Evolutionary conservation across 2,113 vertebrate species (phyloP).

Genomic region (Xerus inauris): DNA sequence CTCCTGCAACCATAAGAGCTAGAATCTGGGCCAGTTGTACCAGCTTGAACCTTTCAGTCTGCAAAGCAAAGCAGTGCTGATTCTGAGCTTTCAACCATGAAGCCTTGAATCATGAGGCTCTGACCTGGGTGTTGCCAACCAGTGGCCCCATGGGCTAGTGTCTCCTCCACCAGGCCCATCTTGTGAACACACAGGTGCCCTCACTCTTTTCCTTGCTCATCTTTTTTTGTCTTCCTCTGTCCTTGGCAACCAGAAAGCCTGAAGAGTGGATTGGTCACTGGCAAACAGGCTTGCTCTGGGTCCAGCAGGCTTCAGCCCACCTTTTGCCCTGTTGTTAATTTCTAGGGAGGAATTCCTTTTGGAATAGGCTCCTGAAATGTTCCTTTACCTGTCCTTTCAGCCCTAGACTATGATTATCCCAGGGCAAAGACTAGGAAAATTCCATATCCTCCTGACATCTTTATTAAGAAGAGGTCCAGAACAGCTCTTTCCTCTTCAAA

Average conservation of each 20-base stretch:
- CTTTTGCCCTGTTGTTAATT: background rate
- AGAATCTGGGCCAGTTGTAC: background rate
- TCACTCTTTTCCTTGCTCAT: background rate
- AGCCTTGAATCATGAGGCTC: background rate
- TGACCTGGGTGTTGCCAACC: background rate
- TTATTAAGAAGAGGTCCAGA: background rate
- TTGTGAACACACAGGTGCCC: fast-evolving
- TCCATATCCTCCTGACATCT: background rate
- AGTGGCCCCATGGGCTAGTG: too few relatives aligned
- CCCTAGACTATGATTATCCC: background rate
- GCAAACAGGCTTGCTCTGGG: background rate
- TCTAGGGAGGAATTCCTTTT: background rate
- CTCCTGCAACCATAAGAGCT: background rate
- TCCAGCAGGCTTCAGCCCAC: background rate
- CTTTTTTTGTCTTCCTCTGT: background rate
- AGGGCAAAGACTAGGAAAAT: background rate
- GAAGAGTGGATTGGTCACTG: background rate
- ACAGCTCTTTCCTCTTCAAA: constrained; percentile 1
- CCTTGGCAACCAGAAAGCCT: background rate
- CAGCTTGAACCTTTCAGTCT: background rate
- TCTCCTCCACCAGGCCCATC: background rate
- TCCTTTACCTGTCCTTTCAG: background rate
- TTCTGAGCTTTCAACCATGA: background rate
- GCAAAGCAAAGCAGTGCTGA: background rate
- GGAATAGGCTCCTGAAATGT: background rate